Evolutionary conservation across 2,888 invertebrate genomes (phyloP), one percentile per base, ranked within the genome.

Genomic region (Caenorhabditis virilis): DNA sequence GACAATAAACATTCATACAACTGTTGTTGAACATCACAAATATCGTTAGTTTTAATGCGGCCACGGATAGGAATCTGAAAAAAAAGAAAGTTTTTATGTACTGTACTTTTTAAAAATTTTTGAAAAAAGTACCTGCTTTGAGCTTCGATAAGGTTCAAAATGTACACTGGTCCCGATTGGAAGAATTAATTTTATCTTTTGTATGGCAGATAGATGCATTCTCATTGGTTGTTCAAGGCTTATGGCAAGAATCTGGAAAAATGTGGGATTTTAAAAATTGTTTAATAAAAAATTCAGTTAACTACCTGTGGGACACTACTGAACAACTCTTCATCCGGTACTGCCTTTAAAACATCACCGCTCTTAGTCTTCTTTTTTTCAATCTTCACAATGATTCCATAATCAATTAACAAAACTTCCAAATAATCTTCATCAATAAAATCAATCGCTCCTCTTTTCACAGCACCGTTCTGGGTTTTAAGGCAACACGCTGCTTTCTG

Each of bases 181-280:
- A 6, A 62, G 15, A n/a, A 56, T n/a, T 9, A 50, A 3, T 1
- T 35, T 38, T 13, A 60, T 49, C 7, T 54, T 45, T 36, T 51
- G 23, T 16, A 56, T 51, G 1, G 51, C 47, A 20, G 47, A 41
- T 16, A 25, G 56, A 39, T 62, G 61, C 27, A 55, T 18, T 20
- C 25, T 18, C 3, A 42, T 20, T 23, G 2, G 4, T 42, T 18
- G 15, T 11, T 23, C 18, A 2, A 42, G 15, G 23, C 42, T 42
- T 22, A 42, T 23, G 23, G 42, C 42, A 23, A 42, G 23, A 23
- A 23, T 23, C 22, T 42, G 42, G 13, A 30, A 30, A 30, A 9
- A 9, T 30, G 30, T 9, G 13, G 13, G 13, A 30, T n/a, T n/a
- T n/a, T n/a, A n/a, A n/a, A n/a, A n/a, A n/a, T n/a, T n/a, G n/a